These are phyloP conservation scores for Tokudaia muenninki DNA, from an alignment of 2,797 vertebrate genomes.

Conservation along the genomic window DNA sequence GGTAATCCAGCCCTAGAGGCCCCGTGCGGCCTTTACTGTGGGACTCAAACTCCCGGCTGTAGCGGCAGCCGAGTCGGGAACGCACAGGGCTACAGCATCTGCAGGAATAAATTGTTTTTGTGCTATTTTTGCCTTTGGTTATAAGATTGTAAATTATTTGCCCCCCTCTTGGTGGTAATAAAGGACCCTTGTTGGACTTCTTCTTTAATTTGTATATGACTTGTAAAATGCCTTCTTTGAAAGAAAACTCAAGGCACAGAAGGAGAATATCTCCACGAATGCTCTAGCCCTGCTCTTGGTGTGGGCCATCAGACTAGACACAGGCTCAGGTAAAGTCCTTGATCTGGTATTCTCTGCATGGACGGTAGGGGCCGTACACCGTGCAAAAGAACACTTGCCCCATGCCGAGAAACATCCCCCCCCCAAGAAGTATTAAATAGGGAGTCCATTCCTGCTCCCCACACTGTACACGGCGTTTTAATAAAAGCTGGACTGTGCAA, in stretches of 20 bases:
- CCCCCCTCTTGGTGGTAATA: slow-evolving; percentile 75
- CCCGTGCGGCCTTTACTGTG: background rate
- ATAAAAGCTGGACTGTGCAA: slow-evolving; percentile 86
- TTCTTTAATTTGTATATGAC: slow-evolving; percentile 76
- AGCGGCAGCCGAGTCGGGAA: background rate
- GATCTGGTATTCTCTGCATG: slow-evolving; percentile 63
- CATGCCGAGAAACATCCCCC: slow-evolving; percentile 75
- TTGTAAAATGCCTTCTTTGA: slow-evolving; percentile 79
- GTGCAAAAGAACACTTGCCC: slow-evolving; percentile 69
- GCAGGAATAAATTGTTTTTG: slow-evolving; percentile 16
- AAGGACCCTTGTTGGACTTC: slow-evolving; percentile 70
- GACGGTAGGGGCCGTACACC: slow-evolving; percentile 71
- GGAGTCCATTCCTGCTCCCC: slow-evolving; percentile 76
- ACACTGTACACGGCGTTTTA: slow-evolving; percentile 82
- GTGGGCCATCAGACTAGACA: background rate
- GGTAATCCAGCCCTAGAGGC: background rate
- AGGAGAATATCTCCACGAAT: slow-evolving; percentile 68
- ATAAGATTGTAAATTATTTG: slow-evolving; percentile 78
- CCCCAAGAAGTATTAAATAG: slow-evolving; percentile 63
- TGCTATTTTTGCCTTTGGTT: slow-evolving; percentile 67
- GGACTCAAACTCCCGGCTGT: slow-evolving; percentile 40
- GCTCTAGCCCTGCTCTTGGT: background rate
- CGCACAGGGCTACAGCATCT: background rate
- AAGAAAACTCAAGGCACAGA: slow-evolving; percentile 77
- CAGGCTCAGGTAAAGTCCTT: slow-evolving; percentile 48